These are phyloP conservation scores for Lipophrys pholis DNA, from an alignment of 2,113 vertebrate species.

Conservation along the genomic window DNA sequence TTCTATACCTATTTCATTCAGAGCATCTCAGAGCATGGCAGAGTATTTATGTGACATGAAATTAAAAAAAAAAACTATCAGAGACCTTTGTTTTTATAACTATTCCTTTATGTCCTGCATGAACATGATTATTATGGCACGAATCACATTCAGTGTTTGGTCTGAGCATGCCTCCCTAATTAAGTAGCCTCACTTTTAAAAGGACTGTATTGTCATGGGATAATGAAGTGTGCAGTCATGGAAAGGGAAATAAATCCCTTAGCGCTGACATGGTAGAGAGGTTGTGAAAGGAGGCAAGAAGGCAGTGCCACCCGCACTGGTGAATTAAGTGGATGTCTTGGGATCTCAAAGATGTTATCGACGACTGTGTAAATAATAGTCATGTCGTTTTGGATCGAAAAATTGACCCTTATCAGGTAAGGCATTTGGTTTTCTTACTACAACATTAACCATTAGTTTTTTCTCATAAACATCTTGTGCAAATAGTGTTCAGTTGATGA, in stretches of 20 bases:
- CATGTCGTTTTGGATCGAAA: neutral
- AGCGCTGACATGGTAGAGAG: conserved; percentile 8
- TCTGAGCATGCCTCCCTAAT: conserved; percentile 36
- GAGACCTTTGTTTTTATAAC: neutral
- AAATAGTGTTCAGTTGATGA: conserved; percentile 23
- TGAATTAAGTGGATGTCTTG: conserved; percentile 32
- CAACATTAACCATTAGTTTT: conserved; percentile 30
- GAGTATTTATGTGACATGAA: no score
- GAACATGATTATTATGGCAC: conserved; percentile 22
- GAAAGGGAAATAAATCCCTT: conserved; percentile 53
- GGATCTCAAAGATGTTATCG: conserved; percentile 15
- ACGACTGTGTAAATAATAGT: conserved; percentile 22
- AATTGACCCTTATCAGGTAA: conserved; percentile 30
- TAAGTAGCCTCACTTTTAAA: conserved; percentile 39
- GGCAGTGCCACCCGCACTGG: conserved; percentile 22
- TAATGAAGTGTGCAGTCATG: conserved; percentile 50
- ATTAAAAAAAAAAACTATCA: neutral
- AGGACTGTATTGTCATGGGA: conserved; percentile 48
- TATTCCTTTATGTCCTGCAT: neutral
- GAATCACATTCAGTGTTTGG: conserved; percentile 27
- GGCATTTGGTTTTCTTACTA: conserved; percentile 9
- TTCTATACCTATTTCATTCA: no score
- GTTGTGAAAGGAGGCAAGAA: conserved; percentile 24
- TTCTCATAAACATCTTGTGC: conserved; percentile 11
- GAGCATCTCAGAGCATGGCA: no score